These are phyloP conservation scores for Gonatopus flavifemur DNA, from an alignment of 1,140 invertebrate species.

Conservation along the genomic window DNA sequence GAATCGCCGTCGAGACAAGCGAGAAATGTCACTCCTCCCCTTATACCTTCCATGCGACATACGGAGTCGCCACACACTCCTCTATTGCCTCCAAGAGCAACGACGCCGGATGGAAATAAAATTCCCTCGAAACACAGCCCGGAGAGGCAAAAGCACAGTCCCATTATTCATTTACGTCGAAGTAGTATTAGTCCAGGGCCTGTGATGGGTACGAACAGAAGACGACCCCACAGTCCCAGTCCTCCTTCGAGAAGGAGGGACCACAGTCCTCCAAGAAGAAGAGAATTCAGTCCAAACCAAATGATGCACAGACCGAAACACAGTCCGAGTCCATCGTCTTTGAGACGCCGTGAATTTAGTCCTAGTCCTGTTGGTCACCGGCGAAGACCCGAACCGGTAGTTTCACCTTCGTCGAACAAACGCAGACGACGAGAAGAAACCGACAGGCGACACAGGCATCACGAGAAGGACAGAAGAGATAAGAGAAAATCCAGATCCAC, in stretches of 20 bases:
- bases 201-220: slow-evolving; percentile 22
- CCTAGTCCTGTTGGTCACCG: slow-evolving; percentile 37
- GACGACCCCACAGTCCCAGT: slow-evolving; percentile 49
- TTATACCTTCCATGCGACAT: slow-evolving; percentile 41
- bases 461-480: slow-evolving; percentile 51
- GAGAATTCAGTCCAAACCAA: slow-evolving; percentile 47
- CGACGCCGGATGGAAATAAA: slow-evolving; percentile 46
- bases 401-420: slow-evolving; percentile 44
- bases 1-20: slow-evolving; percentile 44
- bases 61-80: slow-evolving; percentile 62
- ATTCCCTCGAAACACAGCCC: slow-evolving; percentile 34
- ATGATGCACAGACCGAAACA: slow-evolving; percentile 43
- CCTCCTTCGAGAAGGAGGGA: slow-evolving; percentile 41
- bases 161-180: slow-evolving; percentile 27
- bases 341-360: slow-evolving; percentile 42
- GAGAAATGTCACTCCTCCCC: slow-evolving; percentile 47
- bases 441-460: slow-evolving; percentile 53
- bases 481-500: slow-evolving; percentile 47
- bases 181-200: slow-evolving; percentile 32
- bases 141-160: slow-evolving; percentile 43
- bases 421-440: slow-evolving; percentile 50
- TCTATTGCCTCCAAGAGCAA: slow-evolving; percentile 57
- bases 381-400: slow-evolving; percentile 31
- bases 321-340: slow-evolving; percentile 40
- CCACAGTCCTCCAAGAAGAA: slow-evolving; percentile 43